Percentiles rank a stretch among this genome's conserved stretches.
These are phyloP conservation scores for Synergus laeviventris DNA, from an alignment of 2,888 invertebrate species.

Conservation along the genomic window DNA sequence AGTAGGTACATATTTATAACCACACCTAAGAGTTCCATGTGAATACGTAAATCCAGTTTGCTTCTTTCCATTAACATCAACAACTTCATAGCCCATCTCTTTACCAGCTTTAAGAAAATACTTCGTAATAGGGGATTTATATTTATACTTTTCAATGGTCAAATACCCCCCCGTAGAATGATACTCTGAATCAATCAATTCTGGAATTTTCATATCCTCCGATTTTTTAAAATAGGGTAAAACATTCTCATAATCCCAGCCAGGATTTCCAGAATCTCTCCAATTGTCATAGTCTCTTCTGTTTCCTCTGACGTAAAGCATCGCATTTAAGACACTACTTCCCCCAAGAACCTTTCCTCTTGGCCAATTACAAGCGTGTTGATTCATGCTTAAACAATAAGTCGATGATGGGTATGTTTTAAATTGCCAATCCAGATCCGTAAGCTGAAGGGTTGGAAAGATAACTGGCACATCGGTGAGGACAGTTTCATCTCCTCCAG, in stretches of 20 bases:
- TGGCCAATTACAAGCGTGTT: slow-evolving; percentile 92
- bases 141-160: slow-evolving; percentile 82
- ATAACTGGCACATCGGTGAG: slow-evolving; percentile 92
- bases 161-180: slow-evolving; percentile 86
- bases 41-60: slow-evolving; percentile 89
- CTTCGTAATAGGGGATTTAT: slow-evolving; percentile 83
- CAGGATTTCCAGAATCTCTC: slow-evolving; percentile 85
- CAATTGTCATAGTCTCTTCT: slow-evolving; percentile 90
- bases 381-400: slow-evolving; percentile 90
- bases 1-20: not conserved
- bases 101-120: slow-evolving; percentile 84
- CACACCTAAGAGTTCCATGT: slow-evolving; percentile 82
- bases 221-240: slow-evolving; percentile 88
- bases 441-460: slow-evolving; percentile 91
- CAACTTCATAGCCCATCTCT: slow-evolving; percentile 83
- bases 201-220: slow-evolving; percentile 85
- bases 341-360: slow-evolving; percentile 95
- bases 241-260: slow-evolving; percentile 88
- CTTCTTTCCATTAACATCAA: slow-evolving; percentile 86
- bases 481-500: slow-evolving; percentile 93
- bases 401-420: slow-evolving; percentile 92
- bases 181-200: slow-evolving; percentile 79
- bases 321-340: slow-evolving; percentile 92
- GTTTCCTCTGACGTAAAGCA: slow-evolving; percentile 94
- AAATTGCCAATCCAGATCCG: slow-evolving; percentile 94